phyloP scores from a whole-genome alignment of 2,797 vertebrate genomes.

The Peromyscus attwateri region DNA sequence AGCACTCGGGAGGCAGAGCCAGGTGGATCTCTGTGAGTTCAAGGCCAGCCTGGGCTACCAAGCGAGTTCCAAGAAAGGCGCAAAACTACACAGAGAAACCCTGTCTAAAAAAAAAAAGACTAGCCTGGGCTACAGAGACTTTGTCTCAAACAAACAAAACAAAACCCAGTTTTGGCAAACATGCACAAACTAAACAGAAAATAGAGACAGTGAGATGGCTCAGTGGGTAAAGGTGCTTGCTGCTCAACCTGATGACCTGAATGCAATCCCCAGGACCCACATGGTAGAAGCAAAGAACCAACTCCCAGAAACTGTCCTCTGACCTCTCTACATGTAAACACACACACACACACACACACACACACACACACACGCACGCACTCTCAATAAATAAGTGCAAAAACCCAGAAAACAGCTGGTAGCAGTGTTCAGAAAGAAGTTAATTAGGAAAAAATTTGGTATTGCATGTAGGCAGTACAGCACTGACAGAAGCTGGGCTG shows the following conservation, averaged over 20 bases:
- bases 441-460: not conserved
- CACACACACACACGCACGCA: not conserved
- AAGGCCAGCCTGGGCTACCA: too few relatives aligned
- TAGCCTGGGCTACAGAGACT: not conserved
- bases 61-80: too few relatives aligned
- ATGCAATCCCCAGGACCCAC: not conserved
- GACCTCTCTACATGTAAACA: not conserved
- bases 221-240: not conserved
- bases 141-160: not conserved
- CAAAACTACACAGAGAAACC: too few relatives aligned
- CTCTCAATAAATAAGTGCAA: not conserved
- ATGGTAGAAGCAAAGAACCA: not conserved
- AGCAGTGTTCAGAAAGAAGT: not conserved
- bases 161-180: constrained; percentile 25
- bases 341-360: not conserved
- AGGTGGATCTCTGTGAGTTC: too few relatives aligned
- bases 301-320: not conserved
- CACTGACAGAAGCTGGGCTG: not conserved
- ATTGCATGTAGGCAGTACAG: not conserved
- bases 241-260: not conserved
- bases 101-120: too few relatives aligned
- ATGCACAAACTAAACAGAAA: not conserved
- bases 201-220: not conserved
- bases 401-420: not conserved
- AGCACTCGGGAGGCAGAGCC: too few relatives aligned